These are phyloP conservation scores for Nanorana parkeri DNA, from an alignment of 2,113 vertebrate genomes.

Conservation along the genomic window DNA sequence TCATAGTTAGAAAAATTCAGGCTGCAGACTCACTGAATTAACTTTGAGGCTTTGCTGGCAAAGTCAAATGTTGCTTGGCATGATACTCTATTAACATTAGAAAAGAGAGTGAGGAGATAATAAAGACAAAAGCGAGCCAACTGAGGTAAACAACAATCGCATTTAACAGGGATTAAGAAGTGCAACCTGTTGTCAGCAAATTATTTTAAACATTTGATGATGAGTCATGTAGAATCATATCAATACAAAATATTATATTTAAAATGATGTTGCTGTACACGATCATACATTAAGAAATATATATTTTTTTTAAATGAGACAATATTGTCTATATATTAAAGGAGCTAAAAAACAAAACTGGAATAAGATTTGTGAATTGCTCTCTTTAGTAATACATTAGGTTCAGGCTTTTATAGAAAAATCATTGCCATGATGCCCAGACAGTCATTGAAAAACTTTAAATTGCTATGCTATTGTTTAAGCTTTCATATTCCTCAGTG, in stretches of 20 bases:
- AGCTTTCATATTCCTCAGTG: too few species aligned
- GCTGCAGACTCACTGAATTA: conserved; percentile 41
- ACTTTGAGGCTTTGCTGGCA: conserved; percentile 52
- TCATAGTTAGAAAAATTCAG: conserved; percentile 30
- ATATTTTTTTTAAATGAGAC: too few species aligned
- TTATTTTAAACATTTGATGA: conserved; percentile 13
- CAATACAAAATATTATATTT: background rate
- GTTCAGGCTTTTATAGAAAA: too few species aligned
- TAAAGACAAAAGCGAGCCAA: conserved; percentile 45
- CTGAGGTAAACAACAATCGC: conserved; percentile 44
- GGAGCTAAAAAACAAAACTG: too few species aligned
- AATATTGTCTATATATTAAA: too few species aligned
- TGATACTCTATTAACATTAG: conserved; percentile 51
- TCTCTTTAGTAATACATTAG: too few species aligned
- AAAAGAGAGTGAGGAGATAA: conserved; percentile 47
- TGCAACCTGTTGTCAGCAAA: conserved; percentile 1
- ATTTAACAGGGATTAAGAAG: conserved; percentile 24
- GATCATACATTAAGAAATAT: too few species aligned
- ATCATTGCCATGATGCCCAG: too few species aligned
- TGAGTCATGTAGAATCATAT: conserved; percentile 3
- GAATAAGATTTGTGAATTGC: too few species aligned
- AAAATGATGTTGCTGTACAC: too few species aligned
- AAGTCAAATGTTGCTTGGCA: conserved; percentile 54
- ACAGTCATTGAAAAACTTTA: too few species aligned
- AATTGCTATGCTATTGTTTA: too few species aligned